A percentile compares a stretch with the other conserved stretches of the same genome.
These are phyloP conservation scores for Urocitellus parryii DNA, from an alignment of 2,113 vertebrate species.

Conservation along the genomic window DNA sequence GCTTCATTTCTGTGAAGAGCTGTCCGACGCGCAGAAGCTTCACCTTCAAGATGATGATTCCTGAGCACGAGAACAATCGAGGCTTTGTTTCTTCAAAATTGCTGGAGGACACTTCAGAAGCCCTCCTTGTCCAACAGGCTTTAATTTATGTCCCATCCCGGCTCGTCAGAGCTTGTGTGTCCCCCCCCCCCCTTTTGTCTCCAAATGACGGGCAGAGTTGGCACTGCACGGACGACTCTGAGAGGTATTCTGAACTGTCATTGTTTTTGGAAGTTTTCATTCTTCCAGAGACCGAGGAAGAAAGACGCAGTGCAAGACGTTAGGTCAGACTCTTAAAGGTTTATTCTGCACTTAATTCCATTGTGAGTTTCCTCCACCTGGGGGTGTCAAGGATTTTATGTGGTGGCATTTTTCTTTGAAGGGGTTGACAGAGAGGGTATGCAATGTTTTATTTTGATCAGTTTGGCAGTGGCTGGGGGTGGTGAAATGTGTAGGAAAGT, in stretches of 20 bases:
- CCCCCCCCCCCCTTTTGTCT: slow-evolving; percentile 63
- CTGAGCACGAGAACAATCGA: slow-evolving; percentile 49
- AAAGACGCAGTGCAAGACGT: slow-evolving; percentile 55
- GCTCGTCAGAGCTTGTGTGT: slow-evolving; percentile 59
- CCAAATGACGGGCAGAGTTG: slow-evolving; percentile 53
- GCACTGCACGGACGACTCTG: slow-evolving; percentile 45
- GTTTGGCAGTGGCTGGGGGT: slow-evolving; percentile 47
- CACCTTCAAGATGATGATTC: slow-evolving; percentile 67
- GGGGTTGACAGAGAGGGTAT: neutral
- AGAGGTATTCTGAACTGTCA: slow-evolving; percentile 40
- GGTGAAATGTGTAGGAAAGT: neutral
- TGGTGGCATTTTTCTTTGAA: slow-evolving; percentile 48
- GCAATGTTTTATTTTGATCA: slow-evolving; percentile 38
- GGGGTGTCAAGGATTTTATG: neutral
- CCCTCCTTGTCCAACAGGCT: slow-evolving; percentile 42
- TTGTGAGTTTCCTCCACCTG: slow-evolving; percentile 22
- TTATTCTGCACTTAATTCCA: slow-evolving; percentile 6
- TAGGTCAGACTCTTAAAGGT: slow-evolving; percentile 57
- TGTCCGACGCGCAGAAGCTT: slow-evolving; percentile 63
- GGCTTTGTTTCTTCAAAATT: slow-evolving; percentile 70
- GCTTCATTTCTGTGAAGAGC: slow-evolving; percentile 74
- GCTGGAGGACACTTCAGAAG: slow-evolving; percentile 59
- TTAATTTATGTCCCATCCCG: slow-evolving; percentile 62
- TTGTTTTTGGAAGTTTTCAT: slow-evolving; percentile 69
- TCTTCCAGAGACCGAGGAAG: neutral